Evolutionary conservation across 2,888 invertebrate species (phyloP), one percentile per base, ranked within the genome.

Genomic region (Drosophila maculinotata): DNA sequence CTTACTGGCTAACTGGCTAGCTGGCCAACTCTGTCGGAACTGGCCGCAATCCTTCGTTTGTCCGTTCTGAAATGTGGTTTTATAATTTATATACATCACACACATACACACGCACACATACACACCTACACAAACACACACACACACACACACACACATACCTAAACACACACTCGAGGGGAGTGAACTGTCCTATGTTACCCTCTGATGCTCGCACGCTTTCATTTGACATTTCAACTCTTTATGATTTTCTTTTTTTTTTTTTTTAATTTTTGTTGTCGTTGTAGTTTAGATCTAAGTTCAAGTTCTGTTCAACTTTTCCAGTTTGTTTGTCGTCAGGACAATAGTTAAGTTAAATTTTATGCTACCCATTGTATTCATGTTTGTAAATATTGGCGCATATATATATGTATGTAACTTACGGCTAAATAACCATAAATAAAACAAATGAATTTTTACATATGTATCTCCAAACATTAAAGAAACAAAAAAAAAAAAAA

Each of bases 361-460:
- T 49, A 67, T 47, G 41, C 49, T 54, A 59, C 49, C 49, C 63
- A 69, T 65, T 74, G 60, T 76, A 72, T 65, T 85, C 86, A 86
- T 86, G 69, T 78, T 86, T 83, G 86, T 83, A 83, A 69, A 83
- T 83, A 83, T 83, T 81, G 73, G 69, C 82, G 70, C 76, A 76
- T 77, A 69, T 57, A 56, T 44, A 6, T 20, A 20, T 20, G 38
- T 64, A 67, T 69, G 44, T 57, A 60, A 47, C 47, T 38, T 72
- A 51, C 54, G 73, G 60, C 41, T 64, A 53, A 63, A 41, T 35
- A 71, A 52, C 28, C 51, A 69, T 59, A 38, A 70, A 65, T 35
- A 47, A 75, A 75, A 49, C 35, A 14, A 14, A 60, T 28, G 36
- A 38, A 38, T 47, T 45, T 58, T 41, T 38, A 38, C 25, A 35